Base-by-base conservation (phyloP, 2,797 vertebrate species). In the Menidia menidia region DNA sequence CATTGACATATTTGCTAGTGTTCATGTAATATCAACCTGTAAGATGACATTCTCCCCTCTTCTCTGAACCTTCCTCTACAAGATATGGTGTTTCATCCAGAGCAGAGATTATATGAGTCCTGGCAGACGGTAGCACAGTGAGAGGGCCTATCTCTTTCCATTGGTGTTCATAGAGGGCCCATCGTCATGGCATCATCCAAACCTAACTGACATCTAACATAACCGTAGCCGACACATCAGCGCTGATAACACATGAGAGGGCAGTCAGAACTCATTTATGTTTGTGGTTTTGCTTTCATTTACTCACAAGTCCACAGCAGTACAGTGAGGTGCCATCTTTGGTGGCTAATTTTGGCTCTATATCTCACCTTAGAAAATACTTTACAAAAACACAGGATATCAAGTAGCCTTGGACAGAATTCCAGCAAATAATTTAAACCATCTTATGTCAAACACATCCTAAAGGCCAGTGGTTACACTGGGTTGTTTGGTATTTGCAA, bases 171-270 rank as follows among this genome's bases (percentile, higher is more conserved):
- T 35, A 61, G 39, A 59, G 60, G 64, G 67, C 76, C 70, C 71
- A 62, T 84, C 66, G 6, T 75, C 71, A 39, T 56, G 61, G 57
- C 72, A 80, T 82, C 78, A 84, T 83, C 71, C 89, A 87, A 90
- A 77, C 76, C 81, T 60, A 64, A 87, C 77, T 92, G 92, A 92
- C 92, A 83, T 75, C 74, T 81, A 88, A 91, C 88, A 89, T 91
- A 90, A 92, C 87, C 78, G 60, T 77, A 79, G 82, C 77, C 63
- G 84, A 90, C 82, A 86, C 61, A 48, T 81, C 79, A 57, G 62
- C 33, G 75, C 85, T 77, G 88, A 91, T 88, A 82, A 75, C 80
- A 77, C 86, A 85, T 83, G 82, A 86, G 80, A 85, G 81, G 77
- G 80, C 83, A 83, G 87, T 82, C 82, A 75, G 73, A 60, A 56